Evolutionary conservation across 2,797 vertebrate genomes (phyloP), one percentile per base, ranked within the genome.

Genomic region (Argya squamiceps): DNA sequence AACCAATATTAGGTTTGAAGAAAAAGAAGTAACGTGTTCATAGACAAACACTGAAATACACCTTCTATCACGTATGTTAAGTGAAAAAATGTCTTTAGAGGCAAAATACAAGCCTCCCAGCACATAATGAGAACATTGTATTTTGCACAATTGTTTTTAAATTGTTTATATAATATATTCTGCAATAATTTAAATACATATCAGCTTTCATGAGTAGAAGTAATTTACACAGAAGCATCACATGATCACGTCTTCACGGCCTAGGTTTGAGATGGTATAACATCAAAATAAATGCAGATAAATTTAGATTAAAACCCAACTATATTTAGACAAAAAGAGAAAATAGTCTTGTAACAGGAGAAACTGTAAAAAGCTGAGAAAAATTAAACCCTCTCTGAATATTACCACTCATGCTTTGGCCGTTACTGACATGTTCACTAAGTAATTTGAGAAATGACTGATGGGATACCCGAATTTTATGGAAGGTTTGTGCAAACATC

Each of bases 71-170:
- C 12, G 27, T 5, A 22, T 1, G 3, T 16, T 63, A 79, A 68
- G 6, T 23, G 21, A 44, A 58, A 73, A 75, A 32, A 60, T 43
- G 26, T 6, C 26, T 21, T 58, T 16, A 52, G 15, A 20, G 3
- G 17, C 15, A 64, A 89, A 93, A 34, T 10, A 64, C 14, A 67
- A 83, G 19, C 20, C 18, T 47, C 80, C 34, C 9, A 73, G 14
- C 3, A 2, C 8, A 7, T 14, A 70, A 55, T 4, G 1, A 88
- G 18, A 89, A 59, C 2, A 12, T 1, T 52, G 1, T 21, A 43
- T 63, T 89, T 69, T 44, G 77, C 7, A 22, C 10, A 78, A 27
- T 13, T 56, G 11, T 13, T 69, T 37, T 29, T 0, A 26, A 76
- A 34, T 34, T 30, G 13, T 53, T 58, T 15, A 26, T 15, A 47